Evolutionary conservation across 2,113 vertebrate genomes (phyloP).

Genomic region (Epinephelus fuscoguttatus): DNA sequence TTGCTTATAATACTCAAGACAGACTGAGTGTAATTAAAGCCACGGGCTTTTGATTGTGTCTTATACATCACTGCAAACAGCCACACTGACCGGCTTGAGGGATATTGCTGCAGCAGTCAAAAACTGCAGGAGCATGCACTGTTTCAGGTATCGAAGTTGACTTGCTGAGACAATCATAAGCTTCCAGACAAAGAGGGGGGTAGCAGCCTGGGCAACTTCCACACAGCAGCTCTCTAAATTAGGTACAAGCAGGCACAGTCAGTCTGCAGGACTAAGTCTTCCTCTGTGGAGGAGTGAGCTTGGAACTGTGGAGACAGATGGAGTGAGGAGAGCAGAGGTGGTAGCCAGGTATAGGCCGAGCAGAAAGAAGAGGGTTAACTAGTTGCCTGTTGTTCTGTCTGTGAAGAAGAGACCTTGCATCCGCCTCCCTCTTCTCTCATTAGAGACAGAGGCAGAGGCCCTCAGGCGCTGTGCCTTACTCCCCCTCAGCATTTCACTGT

Average conservation of each 20-base stretch:
- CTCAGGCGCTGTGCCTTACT: constrained; percentile 54
- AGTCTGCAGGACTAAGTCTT: constrained; percentile 36
- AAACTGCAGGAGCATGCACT: constrained; percentile 60
- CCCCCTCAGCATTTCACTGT: constrained; percentile 60
- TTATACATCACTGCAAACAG: constrained; percentile 48
- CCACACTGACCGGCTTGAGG: constrained; percentile 26
- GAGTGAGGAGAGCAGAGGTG: constrained; percentile 27
- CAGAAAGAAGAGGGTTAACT: constrained; percentile 64
- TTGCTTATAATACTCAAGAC: constrained; percentile 68
- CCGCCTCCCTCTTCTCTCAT: constrained; percentile 71
- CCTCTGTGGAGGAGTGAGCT: constrained; percentile 40
- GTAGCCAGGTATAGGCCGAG: constrained; percentile 30
- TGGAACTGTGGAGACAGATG: constrained; percentile 31
- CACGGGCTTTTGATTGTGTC: constrained; percentile 56
- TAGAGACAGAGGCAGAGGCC: constrained; percentile 67
- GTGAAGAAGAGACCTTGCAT: constrained; percentile 58
- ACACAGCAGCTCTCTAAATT: constrained; percentile 65
- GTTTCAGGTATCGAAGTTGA: constrained; percentile 62
- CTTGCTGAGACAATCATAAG: constrained; percentile 76
- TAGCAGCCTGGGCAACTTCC: constrained; percentile 38
- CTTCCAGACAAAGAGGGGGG: constrained; percentile 42
- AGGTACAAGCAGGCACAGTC: constrained; percentile 56
- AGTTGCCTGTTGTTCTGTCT: constrained; percentile 63
- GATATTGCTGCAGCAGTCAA: constrained; percentile 54
- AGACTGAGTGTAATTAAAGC: constrained; percentile 70